A percentile compares a stretch with the other conserved stretches of the same genome.
These are phyloP conservation scores for Propithecus perrieri DNA, from an alignment of 2,797 vertebrate genomes.

Conservation along the genomic window DNA sequence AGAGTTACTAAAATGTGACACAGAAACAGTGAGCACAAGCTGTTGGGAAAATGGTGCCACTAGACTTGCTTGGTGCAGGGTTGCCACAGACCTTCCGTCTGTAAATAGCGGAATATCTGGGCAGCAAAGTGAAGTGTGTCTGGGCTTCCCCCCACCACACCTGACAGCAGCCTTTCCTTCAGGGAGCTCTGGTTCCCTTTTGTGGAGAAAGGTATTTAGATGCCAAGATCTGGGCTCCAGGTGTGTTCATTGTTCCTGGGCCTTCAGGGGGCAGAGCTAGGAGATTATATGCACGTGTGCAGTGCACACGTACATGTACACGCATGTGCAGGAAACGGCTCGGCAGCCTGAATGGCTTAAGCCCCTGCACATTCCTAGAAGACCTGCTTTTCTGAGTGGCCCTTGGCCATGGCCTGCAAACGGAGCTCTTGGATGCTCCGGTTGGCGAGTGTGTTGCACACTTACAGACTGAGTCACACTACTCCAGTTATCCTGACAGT, in stretches of 20 bases:
- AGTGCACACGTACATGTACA: not conserved
- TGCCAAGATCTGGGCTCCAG: not conserved
- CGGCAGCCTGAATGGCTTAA: not conserved
- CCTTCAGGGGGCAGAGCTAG: not conserved
- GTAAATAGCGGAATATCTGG: too few species aligned
- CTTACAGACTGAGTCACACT: not conserved
- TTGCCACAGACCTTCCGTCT: too few species aligned
- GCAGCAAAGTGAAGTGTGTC: too few species aligned
- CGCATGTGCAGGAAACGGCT: not conserved
- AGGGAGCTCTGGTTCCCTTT: not conserved
- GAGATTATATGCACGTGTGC: not conserved
- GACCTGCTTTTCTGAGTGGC: too few species aligned
- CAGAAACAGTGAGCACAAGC: too few species aligned
- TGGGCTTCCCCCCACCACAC: too few species aligned
- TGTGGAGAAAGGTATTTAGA: not conserved
- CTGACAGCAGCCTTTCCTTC: not conserved
- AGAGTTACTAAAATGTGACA: too few species aligned
- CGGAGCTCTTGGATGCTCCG: too few species aligned
- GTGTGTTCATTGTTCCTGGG: not conserved
- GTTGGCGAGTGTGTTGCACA: not conserved
- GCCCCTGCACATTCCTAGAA: not conserved
- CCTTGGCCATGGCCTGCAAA: too few species aligned
- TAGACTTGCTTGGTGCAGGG: too few species aligned
- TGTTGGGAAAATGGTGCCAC: too few species aligned
- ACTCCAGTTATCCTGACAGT: not conserved